Conservation (phyloP, 2,797 vertebrate genomes). For the Megaceryle alcyon region DNA sequence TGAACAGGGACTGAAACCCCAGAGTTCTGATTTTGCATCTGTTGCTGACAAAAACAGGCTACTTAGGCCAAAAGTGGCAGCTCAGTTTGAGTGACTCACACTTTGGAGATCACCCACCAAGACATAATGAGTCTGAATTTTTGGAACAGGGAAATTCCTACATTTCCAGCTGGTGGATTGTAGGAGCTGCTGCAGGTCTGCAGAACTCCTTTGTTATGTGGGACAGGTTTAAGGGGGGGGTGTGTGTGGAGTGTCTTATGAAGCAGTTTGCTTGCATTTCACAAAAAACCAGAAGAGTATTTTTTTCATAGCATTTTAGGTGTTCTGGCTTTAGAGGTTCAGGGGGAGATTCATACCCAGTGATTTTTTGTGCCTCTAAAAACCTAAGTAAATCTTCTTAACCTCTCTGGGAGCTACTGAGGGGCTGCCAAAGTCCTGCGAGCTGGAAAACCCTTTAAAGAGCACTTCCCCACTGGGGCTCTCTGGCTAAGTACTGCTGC, state of each 20-base stretch:
- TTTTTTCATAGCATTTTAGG: background rate
- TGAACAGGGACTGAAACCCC: background rate
- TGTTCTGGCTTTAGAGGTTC: background rate
- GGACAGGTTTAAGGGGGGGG: background rate
- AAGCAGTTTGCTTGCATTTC: background rate
- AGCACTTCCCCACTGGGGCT: background rate
- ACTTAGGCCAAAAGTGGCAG: background rate
- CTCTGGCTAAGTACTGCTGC: too few species aligned
- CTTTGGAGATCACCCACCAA: background rate
- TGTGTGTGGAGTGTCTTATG: background rate
- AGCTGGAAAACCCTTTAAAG: background rate
- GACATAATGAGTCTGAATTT: background rate
- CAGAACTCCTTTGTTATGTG: background rate
- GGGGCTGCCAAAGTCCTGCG: background rate
- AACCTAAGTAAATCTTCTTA: background rate
- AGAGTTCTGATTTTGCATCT: background rate
- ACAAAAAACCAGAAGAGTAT: background rate
- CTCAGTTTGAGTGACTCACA: background rate
- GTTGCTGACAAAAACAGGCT: background rate
- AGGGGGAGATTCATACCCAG: background rate
- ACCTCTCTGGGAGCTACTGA: background rate
- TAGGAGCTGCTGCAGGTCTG: background rate
- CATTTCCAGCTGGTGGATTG: background rate
- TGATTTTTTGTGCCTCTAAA: background rate
- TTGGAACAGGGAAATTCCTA: background rate